Conservation (phyloP, 2,888 invertebrate species). For the Drosophila fulvimacula region DNA sequence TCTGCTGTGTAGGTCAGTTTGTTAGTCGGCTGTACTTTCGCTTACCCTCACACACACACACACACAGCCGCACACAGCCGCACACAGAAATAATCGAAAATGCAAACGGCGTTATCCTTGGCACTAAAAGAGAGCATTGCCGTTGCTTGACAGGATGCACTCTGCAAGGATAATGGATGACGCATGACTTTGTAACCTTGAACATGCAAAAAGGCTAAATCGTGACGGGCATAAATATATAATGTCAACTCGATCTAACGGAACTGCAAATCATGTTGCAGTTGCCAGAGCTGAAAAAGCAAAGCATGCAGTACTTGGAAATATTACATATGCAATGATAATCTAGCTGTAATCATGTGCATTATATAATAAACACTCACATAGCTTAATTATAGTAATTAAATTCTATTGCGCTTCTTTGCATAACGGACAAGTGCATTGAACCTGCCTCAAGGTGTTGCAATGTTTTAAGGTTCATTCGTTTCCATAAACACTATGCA, state of each 20-base stretch:
- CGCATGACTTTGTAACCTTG: slow-evolving; percentile 29
- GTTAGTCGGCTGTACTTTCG: slow-evolving; percentile 61
- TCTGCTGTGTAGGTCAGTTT: slow-evolving; percentile 68
- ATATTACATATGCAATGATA: neutral
- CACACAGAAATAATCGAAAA: slow-evolving; percentile 53
- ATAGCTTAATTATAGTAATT: neutral
- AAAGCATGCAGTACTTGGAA: neutral
- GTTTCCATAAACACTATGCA: slow-evolving; percentile 11
- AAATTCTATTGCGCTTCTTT: neutral
- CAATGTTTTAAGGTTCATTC: slow-evolving; percentile 8
- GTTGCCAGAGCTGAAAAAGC: neutral
- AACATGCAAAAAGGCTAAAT: slow-evolving; percentile 15
- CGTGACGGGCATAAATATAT: neutral
- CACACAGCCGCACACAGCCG: neutral
- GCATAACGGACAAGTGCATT: slow-evolving; percentile 34
- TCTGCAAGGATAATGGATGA: slow-evolving; percentile 25
- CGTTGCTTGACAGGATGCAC: slow-evolving; percentile 32
- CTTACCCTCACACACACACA: slow-evolving; percentile 24
- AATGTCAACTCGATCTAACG: neutral
- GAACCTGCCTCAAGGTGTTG: slow-evolving; percentile 48
- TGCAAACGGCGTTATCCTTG: slow-evolving; percentile 66
- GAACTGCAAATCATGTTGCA: neutral
- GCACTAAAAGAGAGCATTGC: slow-evolving; percentile 70
- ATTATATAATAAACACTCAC: neutral
- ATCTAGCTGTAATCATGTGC: neutral